phyloP scores from a whole-genome alignment of 1,140 invertebrate species.

The Leucophenga varia region DNA sequence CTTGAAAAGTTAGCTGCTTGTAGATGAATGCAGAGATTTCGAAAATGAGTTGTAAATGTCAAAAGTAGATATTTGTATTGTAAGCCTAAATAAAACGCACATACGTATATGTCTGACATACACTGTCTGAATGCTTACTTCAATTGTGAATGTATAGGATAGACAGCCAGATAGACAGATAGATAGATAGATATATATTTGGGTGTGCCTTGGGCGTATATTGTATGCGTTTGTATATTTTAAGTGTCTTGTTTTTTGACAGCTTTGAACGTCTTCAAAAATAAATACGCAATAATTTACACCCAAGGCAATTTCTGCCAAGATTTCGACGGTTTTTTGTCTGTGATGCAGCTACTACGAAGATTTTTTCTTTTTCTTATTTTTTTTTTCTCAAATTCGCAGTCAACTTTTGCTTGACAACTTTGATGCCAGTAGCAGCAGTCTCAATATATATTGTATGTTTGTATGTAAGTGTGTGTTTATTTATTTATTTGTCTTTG shows the following conservation, averaged over 20 bases:
- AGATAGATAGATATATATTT: conserved; percentile 45
- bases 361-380: neutral
- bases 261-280: too few species aligned
- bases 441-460: conserved; percentile 4
- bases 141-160: too few species aligned
- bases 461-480: conserved; percentile 18
- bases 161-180: too few species aligned
- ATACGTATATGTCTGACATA: too few species aligned
- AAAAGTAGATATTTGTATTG: conserved; percentile 41
- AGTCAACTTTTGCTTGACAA: conserved; percentile 17
- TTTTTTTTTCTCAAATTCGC: conserved; percentile 35
- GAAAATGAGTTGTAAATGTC: conserved; percentile 51
- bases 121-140: too few species aligned
- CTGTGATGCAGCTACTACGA: conserved; percentile 4
- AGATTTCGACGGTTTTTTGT: conserved; percentile 1
- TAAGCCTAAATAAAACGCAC: too few species aligned
- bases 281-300: conserved; percentile 42
- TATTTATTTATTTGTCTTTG: conserved; percentile 23
- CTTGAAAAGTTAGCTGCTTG: conserved; percentile 41
- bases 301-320: conserved; percentile 43
- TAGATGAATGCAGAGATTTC: conserved; percentile 44
- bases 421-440: conserved; percentile 16
- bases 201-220: neutral
- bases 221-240: conserved; percentile 8
- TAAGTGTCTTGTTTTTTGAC: too few species aligned